phyloP scores from a whole-genome alignment of 2,888 invertebrate species.

The Cosmia trapezina region DNA sequence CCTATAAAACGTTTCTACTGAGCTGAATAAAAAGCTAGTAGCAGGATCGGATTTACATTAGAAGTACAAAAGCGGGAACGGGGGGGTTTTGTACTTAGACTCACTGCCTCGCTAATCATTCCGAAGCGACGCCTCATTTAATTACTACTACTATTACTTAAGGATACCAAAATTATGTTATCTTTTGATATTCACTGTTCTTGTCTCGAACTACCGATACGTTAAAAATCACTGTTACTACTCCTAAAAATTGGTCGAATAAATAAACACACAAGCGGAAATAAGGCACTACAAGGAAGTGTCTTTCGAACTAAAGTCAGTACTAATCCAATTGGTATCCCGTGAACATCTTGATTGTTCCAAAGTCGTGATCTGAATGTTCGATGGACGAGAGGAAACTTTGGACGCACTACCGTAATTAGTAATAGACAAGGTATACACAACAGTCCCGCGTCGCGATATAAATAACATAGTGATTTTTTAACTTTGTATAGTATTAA shows the following conservation, averaged over 20 bases:
- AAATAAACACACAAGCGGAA: slow-evolving; percentile 39
- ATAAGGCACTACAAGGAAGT: slow-evolving; percentile 59
- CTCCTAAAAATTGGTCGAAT: slow-evolving; percentile 11
- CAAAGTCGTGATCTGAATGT: slow-evolving; percentile 82
- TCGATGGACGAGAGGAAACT: slow-evolving; percentile 69
- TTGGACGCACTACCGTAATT: slow-evolving; percentile 69
- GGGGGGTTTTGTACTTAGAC: not conserved
- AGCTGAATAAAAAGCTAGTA: not conserved
- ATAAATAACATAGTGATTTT: slow-evolving; percentile 45
- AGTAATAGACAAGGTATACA: slow-evolving; percentile 67
- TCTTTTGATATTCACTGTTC: not conserved
- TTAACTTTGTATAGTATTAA: slow-evolving; percentile 6
- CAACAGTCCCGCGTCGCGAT: slow-evolving; percentile 35
- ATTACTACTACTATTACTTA: not conserved
- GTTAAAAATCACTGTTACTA: slow-evolving; percentile 1
- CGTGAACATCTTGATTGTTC: slow-evolving; percentile 83
- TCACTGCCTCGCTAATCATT: slow-evolving; percentile 3
- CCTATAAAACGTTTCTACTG: not conserved
- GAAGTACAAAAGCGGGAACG: slow-evolving; percentile 2
- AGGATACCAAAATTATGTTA: not conserved
- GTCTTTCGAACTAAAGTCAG: slow-evolving; percentile 72
- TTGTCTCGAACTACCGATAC: not conserved
- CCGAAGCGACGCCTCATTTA: not conserved
- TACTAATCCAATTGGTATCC: slow-evolving; percentile 79
- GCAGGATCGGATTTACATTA: not conserved